phyloP scores from a whole-genome alignment of 2,113 vertebrate species.

The Rhipidura dahli region DNA sequence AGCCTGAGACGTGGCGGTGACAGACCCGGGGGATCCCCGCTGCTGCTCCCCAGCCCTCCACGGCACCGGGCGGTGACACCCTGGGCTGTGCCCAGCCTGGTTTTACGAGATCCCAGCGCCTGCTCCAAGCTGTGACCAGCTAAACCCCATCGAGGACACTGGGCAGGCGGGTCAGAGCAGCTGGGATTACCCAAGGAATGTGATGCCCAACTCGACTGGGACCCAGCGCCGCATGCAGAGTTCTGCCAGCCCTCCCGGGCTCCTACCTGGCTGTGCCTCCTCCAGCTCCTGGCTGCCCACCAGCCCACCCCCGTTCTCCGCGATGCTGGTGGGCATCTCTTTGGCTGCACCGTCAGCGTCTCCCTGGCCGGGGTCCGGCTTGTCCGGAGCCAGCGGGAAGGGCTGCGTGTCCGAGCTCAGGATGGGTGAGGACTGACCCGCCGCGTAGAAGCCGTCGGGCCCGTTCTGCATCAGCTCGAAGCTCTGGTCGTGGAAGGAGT shows the following conservation, averaged over 20 bases:
- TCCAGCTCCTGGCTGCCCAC: slow-evolving; percentile 76
- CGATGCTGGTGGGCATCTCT: slow-evolving; percentile 39
- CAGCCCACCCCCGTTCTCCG: slow-evolving; percentile 67
- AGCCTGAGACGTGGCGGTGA: accelerated
- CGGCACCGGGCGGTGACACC: accelerated
- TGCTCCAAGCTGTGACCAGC: accelerated
- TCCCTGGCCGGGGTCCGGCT: background rate
- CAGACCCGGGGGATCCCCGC: accelerated
- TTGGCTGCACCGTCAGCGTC: slow-evolving; percentile 10
- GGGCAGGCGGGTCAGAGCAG: background rate
- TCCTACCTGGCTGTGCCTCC: slow-evolving; percentile 69
- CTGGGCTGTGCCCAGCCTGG: accelerated
- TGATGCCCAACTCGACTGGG: accelerated
- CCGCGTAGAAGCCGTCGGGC: slow-evolving; percentile 67
- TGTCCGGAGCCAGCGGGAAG: slow-evolving; percentile 58
- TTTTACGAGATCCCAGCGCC: background rate
- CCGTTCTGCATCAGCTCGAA: slow-evolving; percentile 76
- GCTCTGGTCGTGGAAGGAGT: slow-evolving; percentile 77
- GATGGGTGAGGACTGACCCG: slow-evolving; percentile 67
- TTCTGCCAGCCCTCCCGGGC: background rate
- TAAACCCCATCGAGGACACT: accelerated
- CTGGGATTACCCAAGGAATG: accelerated
- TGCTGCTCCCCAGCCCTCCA: accelerated
- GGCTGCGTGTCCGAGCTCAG: slow-evolving; percentile 64
- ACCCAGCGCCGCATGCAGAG: background rate